phyloP scores from a whole-genome alignment of 2,113 vertebrate species.

The Poecile atricapillus region DNA sequence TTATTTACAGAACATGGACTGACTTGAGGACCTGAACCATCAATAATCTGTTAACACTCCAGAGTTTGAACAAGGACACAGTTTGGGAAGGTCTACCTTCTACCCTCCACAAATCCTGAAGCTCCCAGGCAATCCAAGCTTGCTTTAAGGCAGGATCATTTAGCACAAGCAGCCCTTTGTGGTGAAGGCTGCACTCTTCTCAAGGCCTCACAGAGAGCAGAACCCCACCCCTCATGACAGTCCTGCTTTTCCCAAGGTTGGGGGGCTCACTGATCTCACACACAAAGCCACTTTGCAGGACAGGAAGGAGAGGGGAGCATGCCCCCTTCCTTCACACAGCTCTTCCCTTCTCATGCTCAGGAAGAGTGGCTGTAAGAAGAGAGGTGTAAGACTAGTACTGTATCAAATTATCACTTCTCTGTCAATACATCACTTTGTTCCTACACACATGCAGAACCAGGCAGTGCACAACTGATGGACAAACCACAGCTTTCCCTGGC shows the following conservation, averaged over 20 bases:
- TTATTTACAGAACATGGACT: background rate
- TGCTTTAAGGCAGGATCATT: background rate
- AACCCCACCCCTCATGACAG: rapidly evolving
- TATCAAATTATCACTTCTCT: background rate
- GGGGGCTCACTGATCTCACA: background rate
- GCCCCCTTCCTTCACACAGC: background rate
- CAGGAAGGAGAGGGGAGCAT: background rate
- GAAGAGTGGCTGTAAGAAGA: background rate
- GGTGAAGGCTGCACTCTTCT: background rate
- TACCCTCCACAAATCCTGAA: background rate
- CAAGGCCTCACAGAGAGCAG: background rate
- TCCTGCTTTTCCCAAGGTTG: rapidly evolving
- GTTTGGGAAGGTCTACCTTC: rapidly evolving
- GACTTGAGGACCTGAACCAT: background rate
- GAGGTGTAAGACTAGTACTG: background rate
- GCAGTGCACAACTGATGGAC: rapidly evolving
- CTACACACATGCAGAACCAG: background rate
- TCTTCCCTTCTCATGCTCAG: background rate
- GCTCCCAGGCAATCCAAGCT: background rate
- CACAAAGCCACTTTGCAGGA: rapidly evolving
- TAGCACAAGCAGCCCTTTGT: background rate
- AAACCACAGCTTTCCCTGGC: background rate
- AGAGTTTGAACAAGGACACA: background rate
- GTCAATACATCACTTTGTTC: background rate
- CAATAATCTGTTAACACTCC: background rate